Evolutionary conservation across 30 jellyfish, hydroid and myxozoan species (phyloP), one percentile per base, ranked within the genome.

Genomic region (Rhopilema esculentum): DNA sequence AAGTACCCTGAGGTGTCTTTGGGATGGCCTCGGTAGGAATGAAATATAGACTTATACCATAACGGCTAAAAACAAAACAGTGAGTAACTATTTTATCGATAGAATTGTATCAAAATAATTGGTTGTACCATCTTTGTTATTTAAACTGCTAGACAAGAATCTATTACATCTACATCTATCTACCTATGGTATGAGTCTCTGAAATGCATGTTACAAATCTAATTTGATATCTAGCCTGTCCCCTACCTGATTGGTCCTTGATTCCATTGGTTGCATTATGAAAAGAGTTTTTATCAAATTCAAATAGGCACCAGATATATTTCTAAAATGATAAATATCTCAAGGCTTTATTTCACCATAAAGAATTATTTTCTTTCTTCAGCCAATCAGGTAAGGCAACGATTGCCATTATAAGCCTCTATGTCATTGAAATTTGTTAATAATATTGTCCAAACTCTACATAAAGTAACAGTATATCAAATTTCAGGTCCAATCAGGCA

Each of bases 1-100:
- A 70, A 70, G 33, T 70, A n/a, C 81, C 81, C 62, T 8, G 62
- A 70, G 81, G 81, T 70, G 64, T 24, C 81, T 1, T 70, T 6
- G 62, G 62, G 64, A 26, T 4, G 28, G 28, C 75, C 30, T 21
- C 31, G 75, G 30, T 4, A 65, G 30, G 18, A 4, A 65, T 65
- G 4, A 65, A 28, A 18, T 18, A 1, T 8, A 4, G 30, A 1
- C 31, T 65, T 65, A 65, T 1, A 65, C 75, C 75, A 1, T 65
- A 18, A 65, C 19, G 31, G 28, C 29, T 28, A 1, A 6, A 65
- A 6, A 65, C 28, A 1, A 18, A 18, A 18, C 28, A 4, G 30
- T 1, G 28, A 65, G 75, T 65, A 65, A 18, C 75, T 65, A 1
- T 19, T 65, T 65, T 6, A 19, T 19, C 31, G 75, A 18, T 18